phyloP scores from a whole-genome alignment of 2,113 vertebrate species.

The Mastomys natalensis region DNA sequence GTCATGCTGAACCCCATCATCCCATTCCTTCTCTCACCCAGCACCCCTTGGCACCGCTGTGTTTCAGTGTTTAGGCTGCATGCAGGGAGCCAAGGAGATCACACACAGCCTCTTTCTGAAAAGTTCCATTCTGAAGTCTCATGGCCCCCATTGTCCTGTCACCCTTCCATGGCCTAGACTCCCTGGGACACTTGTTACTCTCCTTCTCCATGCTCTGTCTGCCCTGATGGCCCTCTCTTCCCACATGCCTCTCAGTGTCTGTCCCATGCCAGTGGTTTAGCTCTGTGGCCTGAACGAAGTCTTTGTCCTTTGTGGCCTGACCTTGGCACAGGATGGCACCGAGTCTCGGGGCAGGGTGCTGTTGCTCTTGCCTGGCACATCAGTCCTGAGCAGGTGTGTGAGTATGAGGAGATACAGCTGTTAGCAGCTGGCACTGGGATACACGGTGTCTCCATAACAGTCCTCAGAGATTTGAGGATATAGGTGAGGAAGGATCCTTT shows the following conservation, averaged over 20 bases:
- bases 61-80: not conserved
- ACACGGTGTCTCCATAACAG: not conserved
- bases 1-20: not conserved
- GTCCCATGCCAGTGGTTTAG: not conserved
- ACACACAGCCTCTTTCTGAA: not conserved
- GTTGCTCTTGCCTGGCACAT: too few species aligned
- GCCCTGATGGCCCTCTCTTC: not conserved
- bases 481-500: not conserved
- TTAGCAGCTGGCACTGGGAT: not conserved
- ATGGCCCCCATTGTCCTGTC: not conserved
- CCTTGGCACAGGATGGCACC: not conserved
- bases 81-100: not conserved
- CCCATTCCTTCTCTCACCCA: not conserved
- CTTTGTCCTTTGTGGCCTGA: not conserved
- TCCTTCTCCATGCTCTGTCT: not conserved
- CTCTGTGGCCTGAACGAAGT: not conserved
- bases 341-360: not conserved
- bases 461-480: not conserved
- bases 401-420: accelerated
- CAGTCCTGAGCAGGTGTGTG: too few species aligned
- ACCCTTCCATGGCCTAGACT: not conserved
- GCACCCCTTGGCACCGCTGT: not conserved
- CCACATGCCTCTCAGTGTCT: not conserved
- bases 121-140: not conserved
- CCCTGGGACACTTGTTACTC: not conserved